phyloP scores from a whole-genome alignment of 1,140 invertebrate species.

The Drosophila arizonae region DNA sequence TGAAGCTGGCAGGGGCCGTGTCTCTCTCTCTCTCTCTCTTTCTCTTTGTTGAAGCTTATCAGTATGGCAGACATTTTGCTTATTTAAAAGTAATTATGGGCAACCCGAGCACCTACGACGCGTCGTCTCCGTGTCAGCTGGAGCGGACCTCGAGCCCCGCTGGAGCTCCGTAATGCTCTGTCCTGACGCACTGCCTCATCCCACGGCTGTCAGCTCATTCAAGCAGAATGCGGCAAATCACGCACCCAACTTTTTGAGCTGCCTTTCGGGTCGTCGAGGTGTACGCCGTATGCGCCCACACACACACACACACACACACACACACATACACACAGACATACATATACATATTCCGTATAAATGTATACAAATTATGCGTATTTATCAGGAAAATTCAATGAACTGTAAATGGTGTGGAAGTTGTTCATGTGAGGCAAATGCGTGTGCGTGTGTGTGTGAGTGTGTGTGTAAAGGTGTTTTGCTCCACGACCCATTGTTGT shows the following conservation, averaged over 20 bases:
- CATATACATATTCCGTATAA: conserved; percentile 49
- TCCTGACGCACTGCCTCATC: conserved; percentile 1
- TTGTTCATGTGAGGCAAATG: conserved; percentile 53
- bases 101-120: conserved; percentile 34
- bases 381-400: conserved; percentile 80
- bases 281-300: conserved; percentile 15
- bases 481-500: conserved; percentile 55
- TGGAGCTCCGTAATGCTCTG: neutral
- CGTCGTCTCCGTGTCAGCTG: conserved; percentile 36
- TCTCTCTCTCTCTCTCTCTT: neutral
- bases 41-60: conserved; percentile 23
- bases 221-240: conserved; percentile 79
- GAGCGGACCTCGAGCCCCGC: conserved; percentile 2
- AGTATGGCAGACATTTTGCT: conserved; percentile 55
- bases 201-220: conserved; percentile 58
- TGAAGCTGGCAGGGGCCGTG: neutral
- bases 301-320: neutral
- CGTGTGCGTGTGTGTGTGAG: conserved; percentile 9
- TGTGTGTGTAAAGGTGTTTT: conserved; percentile 38
- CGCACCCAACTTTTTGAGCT: conserved; percentile 43
- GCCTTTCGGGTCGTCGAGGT: conserved; percentile 11
- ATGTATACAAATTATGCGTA: conserved; percentile 81
- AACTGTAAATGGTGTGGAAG: conserved; percentile 80
- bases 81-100: conserved; percentile 79
- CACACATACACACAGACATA: neutral